Base-by-base conservation (phyloP, 1,140 invertebrate genomes). In the Hestina assimilis region DNA sequence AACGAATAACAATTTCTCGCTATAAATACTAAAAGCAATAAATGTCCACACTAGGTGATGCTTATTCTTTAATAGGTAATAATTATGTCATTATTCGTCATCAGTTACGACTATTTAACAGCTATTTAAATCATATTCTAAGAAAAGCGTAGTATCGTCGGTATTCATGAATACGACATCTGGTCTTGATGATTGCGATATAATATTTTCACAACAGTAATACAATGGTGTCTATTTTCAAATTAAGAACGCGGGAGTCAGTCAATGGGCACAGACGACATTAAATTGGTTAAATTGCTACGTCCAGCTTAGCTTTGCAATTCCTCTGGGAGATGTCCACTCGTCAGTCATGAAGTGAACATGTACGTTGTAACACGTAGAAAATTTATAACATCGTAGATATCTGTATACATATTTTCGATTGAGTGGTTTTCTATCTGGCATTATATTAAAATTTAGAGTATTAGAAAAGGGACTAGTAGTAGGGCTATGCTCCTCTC, bases 271-370 rank as follows among this genome's bases (percentile, higher is more conserved):
- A 67, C 65, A 83, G 81, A 86, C 72, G 71, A 86, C 73, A 86
- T 84, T 85, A 86, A 86, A 87, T 86, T 87, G 84, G 82, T 83
- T 84, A 82, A 86, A 84, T 86, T 85, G 78, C 82, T 81, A 77
- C 63, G 70, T 76, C 38, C 51, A 52, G 75, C 69, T 78, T 71
- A 63, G 66, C 64, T 69, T 63, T 72, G 70, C 69, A 55, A 66
- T 60, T 81, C 78, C 78, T 74, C 54, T 65, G 79, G 73, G 79
- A 81, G 68, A 64, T 4, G 14, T 11, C 69, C 68, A 59, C 63
- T 69, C 48, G 55, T 62, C 60, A 57, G 48, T 66, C 55, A 57
- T 38, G 33, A 17, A 38, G 33, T 8, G 33, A 38, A 24, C 2
- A 23, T 8, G 12, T n/a, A 28, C 21, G 15, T 26, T 1, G 12